phyloP scores from a whole-genome alignment of 2,888 invertebrate species.

The Dusona sp. region DNA sequence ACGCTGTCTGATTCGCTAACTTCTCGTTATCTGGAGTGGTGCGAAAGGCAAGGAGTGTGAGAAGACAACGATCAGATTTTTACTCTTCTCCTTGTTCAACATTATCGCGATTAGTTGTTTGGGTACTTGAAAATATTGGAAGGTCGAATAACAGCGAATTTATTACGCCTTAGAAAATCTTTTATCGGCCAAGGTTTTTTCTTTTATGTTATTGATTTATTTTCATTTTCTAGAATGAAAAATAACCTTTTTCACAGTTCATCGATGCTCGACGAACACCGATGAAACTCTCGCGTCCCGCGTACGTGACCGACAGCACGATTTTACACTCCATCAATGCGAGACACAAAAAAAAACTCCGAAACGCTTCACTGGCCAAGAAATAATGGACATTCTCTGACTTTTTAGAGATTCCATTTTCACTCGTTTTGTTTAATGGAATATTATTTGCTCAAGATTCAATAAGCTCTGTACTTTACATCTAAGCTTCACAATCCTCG shows the following conservation, averaged over 20 bases:
- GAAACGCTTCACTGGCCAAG: background rate
- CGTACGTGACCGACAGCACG: constrained; percentile 40
- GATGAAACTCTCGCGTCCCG: background rate
- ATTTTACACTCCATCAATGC: constrained; percentile 13
- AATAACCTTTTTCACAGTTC: constrained; percentile 29
- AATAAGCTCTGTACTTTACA: background rate
- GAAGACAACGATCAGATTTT: constrained; percentile 1
- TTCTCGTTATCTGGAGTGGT: constrained; percentile 19
- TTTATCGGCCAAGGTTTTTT: background rate
- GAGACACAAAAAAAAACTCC: constrained; percentile 14
- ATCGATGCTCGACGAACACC: constrained; percentile 16
- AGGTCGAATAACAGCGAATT: constrained; percentile 36
- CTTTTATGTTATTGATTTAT: background rate
- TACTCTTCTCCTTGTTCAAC: background rate
- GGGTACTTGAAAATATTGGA: constrained; percentile 23
- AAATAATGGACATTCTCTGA: background rate
- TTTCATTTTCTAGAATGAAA: background rate
- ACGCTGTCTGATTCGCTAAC: background rate
- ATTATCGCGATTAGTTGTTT: background rate
- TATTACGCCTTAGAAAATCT: constrained; percentile 19
- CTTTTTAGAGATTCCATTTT: background rate
- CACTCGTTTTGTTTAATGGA: background rate
- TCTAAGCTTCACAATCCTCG: background rate
- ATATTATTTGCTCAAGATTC: background rate
- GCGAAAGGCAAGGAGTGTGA: background rate